A percentile compares a stretch with the other conserved stretches of the same genome.
Conservation (phyloP, 64 coral and sea anemone species). For the Catalaphyllia jardinei region DNA sequence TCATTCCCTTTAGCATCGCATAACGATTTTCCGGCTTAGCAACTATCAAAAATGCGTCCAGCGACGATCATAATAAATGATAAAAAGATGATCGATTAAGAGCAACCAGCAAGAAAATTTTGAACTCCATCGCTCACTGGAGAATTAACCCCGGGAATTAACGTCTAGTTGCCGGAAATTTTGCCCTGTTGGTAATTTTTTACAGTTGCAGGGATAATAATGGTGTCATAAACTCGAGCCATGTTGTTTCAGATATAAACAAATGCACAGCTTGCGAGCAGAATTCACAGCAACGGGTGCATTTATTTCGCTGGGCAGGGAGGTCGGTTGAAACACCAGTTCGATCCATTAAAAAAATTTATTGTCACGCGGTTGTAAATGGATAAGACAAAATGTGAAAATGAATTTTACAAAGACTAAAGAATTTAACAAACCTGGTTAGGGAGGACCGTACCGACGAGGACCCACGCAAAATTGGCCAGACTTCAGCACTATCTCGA, state of each 20-base stretch:
- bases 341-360: background rate
- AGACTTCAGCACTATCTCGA: background rate
- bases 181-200: background rate
- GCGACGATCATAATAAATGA: background rate
- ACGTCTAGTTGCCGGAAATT: background rate
- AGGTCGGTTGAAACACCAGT: no score
- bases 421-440: constrained; percentile 13
- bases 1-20: background rate
- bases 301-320: no score
- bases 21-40: background rate
- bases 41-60: background rate
- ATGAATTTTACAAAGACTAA: background rate
- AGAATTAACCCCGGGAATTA: no score
- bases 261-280: no score
- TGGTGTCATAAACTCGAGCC: background rate
- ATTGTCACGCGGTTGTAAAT: background rate
- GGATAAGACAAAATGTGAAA: background rate
- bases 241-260: background rate
- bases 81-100: background rate
- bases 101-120: background rate
- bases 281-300: no score
- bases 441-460: no score
- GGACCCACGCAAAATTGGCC: background rate
- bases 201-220: background rate
- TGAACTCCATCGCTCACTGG: background rate